Evolutionary conservation across 2,888 invertebrate genomes (phyloP).

Genomic region (Acheta domesticus): DNA sequence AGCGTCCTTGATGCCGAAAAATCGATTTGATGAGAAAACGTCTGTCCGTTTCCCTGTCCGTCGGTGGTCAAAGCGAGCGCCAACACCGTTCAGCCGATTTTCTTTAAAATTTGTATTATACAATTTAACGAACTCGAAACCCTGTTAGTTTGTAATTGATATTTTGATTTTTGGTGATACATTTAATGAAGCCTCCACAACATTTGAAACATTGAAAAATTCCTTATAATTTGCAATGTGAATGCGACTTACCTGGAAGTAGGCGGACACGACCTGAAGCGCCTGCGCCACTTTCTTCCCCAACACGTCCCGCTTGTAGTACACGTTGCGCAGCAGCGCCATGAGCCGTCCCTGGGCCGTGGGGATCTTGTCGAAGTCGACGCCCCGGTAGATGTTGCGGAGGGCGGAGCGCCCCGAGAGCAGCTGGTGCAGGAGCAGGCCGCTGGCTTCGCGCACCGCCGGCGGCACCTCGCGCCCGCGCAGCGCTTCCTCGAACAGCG

Average conservation of each 20-base stretch:
- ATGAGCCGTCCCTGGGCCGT: conserved; percentile 23
- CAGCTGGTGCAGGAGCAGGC: conserved; percentile 25
- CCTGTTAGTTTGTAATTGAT: no score
- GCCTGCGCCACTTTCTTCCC: conserved; percentile 23
- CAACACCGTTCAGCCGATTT: no score
- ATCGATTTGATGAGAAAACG: no score
- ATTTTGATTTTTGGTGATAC: no score
- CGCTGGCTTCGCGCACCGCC: conserved; percentile 29
- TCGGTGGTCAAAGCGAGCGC: no score
- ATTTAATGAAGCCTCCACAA: no score
- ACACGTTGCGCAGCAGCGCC: conserved; percentile 26
- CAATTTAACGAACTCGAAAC: no score
- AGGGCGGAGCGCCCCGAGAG: neutral
- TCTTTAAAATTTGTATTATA: no score
- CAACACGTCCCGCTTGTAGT: conserved; percentile 20
- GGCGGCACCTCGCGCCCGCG: neutral
- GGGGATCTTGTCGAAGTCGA: conserved; percentile 23
- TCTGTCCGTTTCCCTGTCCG: no score
- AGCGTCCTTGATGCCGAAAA: no score
- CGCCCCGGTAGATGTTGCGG: conserved; percentile 26
- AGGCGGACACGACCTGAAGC: conserved; percentile 23
- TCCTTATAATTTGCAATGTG: no score
- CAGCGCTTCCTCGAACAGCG: conserved; percentile 25
- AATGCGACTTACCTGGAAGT: conserved; percentile 21
- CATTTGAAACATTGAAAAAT: no score